These are phyloP conservation scores for Hapalemur alaotrensis DNA, from an alignment of 2,797 vertebrate species.

Conservation along the genomic window DNA sequence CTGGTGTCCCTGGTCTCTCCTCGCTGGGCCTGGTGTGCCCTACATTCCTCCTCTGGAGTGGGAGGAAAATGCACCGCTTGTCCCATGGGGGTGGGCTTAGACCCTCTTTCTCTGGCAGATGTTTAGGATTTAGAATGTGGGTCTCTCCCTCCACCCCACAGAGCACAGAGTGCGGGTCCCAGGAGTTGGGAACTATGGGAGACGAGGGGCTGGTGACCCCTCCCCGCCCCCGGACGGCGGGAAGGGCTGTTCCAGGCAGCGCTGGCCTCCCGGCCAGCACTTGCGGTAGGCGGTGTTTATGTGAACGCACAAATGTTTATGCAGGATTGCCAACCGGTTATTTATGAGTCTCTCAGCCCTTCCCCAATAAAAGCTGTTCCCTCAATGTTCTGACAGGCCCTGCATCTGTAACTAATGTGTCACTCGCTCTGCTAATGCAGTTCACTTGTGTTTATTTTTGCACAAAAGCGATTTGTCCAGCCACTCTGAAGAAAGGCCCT, in stretches of 20 bases:
- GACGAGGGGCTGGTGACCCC: slow-evolving; percentile 29
- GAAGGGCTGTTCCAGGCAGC: slow-evolving; percentile 68
- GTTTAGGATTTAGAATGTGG: not conserved
- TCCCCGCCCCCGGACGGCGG: not conserved
- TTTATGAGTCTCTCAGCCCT: slow-evolving; percentile 81
- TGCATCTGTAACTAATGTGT: slow-evolving; percentile 77
- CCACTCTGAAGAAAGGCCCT: slow-evolving; percentile 55
- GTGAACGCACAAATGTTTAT: slow-evolving; percentile 80
- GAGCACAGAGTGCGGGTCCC: not conserved
- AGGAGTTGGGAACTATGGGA: slow-evolving; percentile 3
- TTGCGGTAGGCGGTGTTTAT: slow-evolving; percentile 84
- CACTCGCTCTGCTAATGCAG: slow-evolving; percentile 69
- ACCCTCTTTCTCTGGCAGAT: not conserved
- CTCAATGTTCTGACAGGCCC: slow-evolving; percentile 79
- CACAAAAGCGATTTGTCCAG: slow-evolving; percentile 79
- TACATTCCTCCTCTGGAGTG: not conserved
- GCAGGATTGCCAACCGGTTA: slow-evolving; percentile 76
- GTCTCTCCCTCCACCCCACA: not conserved
- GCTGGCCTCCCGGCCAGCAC: slow-evolving; percentile 59
- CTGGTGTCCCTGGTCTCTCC: not conserved
- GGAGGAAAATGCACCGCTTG: not conserved
- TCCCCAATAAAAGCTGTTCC: slow-evolving; percentile 82
- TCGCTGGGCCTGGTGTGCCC: not conserved
- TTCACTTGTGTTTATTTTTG: slow-evolving; percentile 83
- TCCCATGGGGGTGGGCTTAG: not conserved